phyloP scores from a whole-genome alignment of 2,113 vertebrate species.

The Actinemys pallida region DNA sequence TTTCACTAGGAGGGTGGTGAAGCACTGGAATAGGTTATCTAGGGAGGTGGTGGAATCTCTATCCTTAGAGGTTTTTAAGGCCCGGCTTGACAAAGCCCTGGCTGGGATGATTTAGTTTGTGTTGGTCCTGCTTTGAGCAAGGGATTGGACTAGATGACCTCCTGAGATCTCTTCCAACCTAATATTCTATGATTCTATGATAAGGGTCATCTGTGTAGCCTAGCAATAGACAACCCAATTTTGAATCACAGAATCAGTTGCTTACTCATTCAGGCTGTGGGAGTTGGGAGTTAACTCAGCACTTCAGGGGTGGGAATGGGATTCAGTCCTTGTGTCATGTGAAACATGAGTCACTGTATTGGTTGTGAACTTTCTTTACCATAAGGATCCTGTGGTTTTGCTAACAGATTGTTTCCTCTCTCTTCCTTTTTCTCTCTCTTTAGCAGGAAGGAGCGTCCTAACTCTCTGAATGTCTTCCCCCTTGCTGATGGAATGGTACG shows the following conservation, averaged over 20 bases:
- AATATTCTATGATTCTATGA: neutral
- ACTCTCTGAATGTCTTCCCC: conserved; percentile 94
- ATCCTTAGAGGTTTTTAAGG: too few species aligned
- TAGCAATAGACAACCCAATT: neutral
- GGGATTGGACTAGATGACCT: too few species aligned
- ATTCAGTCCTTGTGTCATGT: neutral
- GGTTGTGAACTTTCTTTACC: neutral
- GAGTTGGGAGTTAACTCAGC: neutral
- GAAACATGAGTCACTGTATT: neutral
- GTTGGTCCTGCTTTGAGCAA: too few species aligned
- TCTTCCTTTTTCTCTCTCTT: conserved; percentile 12
- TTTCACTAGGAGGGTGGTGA: too few species aligned
- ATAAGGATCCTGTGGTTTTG: fast-evolving
- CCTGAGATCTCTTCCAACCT: too few species aligned
- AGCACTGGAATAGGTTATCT: too few species aligned
- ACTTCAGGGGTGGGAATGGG: neutral
- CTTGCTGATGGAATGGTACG: conserved; percentile 95
- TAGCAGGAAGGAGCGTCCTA: conserved; percentile 96
- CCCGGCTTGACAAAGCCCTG: too few species aligned
- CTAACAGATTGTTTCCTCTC: conserved; percentile 8
- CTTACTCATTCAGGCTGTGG: neutral
- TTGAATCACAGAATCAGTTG: neutral
- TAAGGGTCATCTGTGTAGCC: neutral
- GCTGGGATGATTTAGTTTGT: too few species aligned
- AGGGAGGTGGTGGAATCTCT: too few species aligned